phyloP scores from a whole-genome alignment of 2,113 vertebrate species.

The Sapajus apella region DNA sequence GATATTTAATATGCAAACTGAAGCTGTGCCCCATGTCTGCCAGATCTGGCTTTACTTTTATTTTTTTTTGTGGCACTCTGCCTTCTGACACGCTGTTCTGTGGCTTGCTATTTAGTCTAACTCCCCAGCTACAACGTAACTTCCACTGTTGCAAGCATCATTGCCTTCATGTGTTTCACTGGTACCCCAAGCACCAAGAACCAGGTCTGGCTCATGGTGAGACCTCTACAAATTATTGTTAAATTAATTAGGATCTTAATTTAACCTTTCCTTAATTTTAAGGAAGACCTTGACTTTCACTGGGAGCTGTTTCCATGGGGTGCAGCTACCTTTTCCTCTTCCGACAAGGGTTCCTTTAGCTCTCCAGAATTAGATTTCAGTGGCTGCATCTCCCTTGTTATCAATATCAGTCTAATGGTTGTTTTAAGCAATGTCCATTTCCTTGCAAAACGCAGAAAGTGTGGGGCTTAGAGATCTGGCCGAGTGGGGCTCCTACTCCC shows the following conservation, averaged over 20 bases:
- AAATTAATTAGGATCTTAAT: background rate
- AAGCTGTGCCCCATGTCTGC: fast-evolving
- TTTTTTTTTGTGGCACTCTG: fast-evolving
- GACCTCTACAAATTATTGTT: background rate
- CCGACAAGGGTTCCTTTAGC: fast-evolving
- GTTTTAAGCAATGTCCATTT: background rate
- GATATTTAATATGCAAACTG: fast-evolving
- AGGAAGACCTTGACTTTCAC: background rate
- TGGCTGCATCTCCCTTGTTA: fast-evolving
- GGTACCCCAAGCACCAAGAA: background rate
- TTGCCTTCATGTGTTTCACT: too few relatives aligned
- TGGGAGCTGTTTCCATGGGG: background rate
- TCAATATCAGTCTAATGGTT: background rate
- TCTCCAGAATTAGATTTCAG: background rate
- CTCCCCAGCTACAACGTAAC: fast-evolving
- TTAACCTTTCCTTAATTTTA: too few relatives aligned
- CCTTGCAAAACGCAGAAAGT: background rate
- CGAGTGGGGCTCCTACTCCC: fast-evolving
- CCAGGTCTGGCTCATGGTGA: background rate
- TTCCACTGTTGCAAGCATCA: too few relatives aligned
- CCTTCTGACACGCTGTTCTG: too few relatives aligned
- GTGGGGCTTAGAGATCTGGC: too few relatives aligned
- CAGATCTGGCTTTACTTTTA: background rate
- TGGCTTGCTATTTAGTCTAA: fast-evolving
- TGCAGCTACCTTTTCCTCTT: fast-evolving